Base-by-base conservation (phyloP, 2,113 vertebrate genomes). In the Aphelocoma coerulescens region DNA sequence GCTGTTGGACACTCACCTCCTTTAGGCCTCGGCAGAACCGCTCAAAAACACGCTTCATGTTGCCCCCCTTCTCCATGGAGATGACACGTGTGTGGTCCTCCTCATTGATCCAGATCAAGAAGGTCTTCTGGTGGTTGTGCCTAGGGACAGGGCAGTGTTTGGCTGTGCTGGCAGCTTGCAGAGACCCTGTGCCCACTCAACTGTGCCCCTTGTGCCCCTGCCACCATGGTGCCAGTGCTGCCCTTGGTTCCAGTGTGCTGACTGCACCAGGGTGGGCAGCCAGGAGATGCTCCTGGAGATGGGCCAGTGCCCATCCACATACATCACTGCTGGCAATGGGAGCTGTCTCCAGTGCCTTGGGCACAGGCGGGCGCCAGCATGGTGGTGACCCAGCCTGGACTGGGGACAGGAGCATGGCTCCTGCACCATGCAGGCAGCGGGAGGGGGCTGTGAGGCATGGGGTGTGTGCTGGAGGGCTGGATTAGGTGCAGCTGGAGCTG, bases 11-110 rank as follows among this genome's bases (percentile, higher is more conserved):
- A 7, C 89, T 91, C 96, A 98, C 99, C 98, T 99, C 99, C 96
- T 99, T 99, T 68, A 99, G 98, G 54, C 99, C 99, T 54, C 85
- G 98, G 93, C 99, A 99, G 98, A 99, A 99, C 82, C 99, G 98
- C 67, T 99, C 99, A 85, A 99, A 99, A 73, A 99, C 99, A 13
- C 98, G 98, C 97, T 99, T 99, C 99, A 99, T 99, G 98, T 99
- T 99, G 73, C 99, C 99, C 4, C 98, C 98, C 78, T 98, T 99
- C 96, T 99, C 98, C 98, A 99, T 99, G 91, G 98, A 99, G 95
- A 99, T 99, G 95, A 99, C 18, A 6, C 98, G 97, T 0, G 98
- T 98, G 83, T 99, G 98, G 82, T 99, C 98, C 75, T 99, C 98
- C 90, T 99, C 98, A 1, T 99, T 99, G 89, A 99, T 96, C 98